Evolutionary conservation across 2,113 vertebrate species (phyloP).

Genomic region (Urocolius indicus): DNA sequence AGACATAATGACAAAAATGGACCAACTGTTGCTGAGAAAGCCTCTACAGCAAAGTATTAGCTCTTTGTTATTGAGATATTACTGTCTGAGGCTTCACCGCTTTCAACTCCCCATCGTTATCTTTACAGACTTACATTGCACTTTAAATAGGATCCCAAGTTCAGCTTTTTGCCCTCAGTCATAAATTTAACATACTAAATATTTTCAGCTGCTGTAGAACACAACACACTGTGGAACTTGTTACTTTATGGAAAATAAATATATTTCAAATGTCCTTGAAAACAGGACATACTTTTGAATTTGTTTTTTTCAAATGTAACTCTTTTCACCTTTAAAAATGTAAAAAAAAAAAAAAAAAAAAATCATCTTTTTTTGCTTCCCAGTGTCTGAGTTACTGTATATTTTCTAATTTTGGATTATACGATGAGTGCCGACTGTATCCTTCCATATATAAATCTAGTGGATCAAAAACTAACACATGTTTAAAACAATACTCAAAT

Average conservation of each 20-base stretch:
- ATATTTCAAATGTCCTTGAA: background rate
- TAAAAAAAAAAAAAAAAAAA: background rate
- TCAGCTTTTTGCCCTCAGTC: slow-evolving; percentile 60
- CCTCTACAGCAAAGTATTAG: slow-evolving; percentile 37
- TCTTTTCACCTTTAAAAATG: background rate
- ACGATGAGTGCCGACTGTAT: background rate
- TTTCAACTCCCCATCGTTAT: slow-evolving; percentile 69
- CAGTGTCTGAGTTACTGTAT: background rate
- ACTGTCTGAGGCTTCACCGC: slow-evolving; percentile 55
- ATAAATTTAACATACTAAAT: slow-evolving; percentile 65
- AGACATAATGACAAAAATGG: slow-evolving; percentile 70
- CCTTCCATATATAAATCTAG: background rate
- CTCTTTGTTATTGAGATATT: slow-evolving; percentile 63
- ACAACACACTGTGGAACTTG: background rate
- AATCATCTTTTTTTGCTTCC: background rate
- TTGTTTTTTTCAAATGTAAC: background rate
- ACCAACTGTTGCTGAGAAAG: slow-evolving; percentile 66
- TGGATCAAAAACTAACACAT: background rate
- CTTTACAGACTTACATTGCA: slow-evolving; percentile 67
- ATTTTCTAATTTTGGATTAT: background rate
- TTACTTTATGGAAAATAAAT: slow-evolving; percentile 42
- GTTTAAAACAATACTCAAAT: background rate
- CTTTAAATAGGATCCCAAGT: slow-evolving; percentile 67
- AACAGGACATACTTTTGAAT: background rate
- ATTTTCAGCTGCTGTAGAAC: slow-evolving; percentile 62